These are phyloP conservation scores for Porites cylindrica DNA, from an alignment of 92 coral and sea anemone species.

Conservation along the genomic window DNA sequence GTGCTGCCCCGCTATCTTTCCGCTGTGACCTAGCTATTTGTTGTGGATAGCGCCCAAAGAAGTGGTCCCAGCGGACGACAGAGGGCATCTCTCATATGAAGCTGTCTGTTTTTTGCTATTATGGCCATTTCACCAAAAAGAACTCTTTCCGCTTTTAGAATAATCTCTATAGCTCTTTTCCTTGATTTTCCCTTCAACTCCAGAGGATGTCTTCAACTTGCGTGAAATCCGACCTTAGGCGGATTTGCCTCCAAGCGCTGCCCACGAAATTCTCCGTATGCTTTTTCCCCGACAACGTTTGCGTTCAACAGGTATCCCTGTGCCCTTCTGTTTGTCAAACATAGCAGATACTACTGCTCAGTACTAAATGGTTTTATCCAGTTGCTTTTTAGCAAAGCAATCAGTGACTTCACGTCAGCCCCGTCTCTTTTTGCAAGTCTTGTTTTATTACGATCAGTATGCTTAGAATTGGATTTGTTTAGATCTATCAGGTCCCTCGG, in stretches of 20 bases:
- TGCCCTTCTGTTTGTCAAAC: slow-evolving; percentile 52
- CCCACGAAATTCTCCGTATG: background rate
- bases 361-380: slow-evolving; percentile 62
- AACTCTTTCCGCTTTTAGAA: slow-evolving; percentile 44
- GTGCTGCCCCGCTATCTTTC: background rate
- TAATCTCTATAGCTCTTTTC: slow-evolving; percentile 38
- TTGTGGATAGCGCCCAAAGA: slow-evolving; percentile 53
- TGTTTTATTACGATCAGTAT: slow-evolving; percentile 25
- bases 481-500: slow-evolving; percentile 26
- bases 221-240: slow-evolving; percentile 5
- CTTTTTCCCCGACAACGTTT: background rate
- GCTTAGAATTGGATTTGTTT: background rate
- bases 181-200: slow-evolving; percentile 22
- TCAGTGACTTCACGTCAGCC: slow-evolving; percentile 55
- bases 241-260: slow-evolving; percentile 52
- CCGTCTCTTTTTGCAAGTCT: slow-evolving; percentile 52
- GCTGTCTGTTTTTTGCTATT: background rate
- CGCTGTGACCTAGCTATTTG: slow-evolving; percentile 33
- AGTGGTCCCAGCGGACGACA: slow-evolving; percentile 63
- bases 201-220: no score
- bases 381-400: slow-evolving; percentile 43
- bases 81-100: slow-evolving; percentile 57
- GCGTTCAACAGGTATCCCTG: slow-evolving; percentile 42
- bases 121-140: slow-evolving; percentile 7
- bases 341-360: slow-evolving; percentile 50